A percentile compares a stretch with the other conserved stretches of the same genome.
Evolutionary conservation across 2,888 invertebrate species (phyloP).

Genomic region (Petrolisthes manimaculis): DNA sequence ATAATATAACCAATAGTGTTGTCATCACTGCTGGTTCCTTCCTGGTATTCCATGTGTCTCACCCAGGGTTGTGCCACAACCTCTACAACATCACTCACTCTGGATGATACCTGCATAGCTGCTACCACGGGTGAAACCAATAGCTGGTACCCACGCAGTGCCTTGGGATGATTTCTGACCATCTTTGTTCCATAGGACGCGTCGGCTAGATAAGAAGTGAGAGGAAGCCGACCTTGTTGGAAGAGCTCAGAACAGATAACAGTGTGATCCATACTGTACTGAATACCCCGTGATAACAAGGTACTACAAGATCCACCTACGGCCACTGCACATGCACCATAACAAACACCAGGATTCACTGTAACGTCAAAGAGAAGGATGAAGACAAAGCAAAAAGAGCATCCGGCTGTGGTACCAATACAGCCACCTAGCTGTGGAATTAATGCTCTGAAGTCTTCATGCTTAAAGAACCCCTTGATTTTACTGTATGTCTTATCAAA

Average conservation of each 20-base stretch:
- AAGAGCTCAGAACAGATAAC: conserved; percentile 68
- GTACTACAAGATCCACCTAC: conserved; percentile 55
- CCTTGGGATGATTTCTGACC: conserved; percentile 62
- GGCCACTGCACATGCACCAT: conserved; percentile 58
- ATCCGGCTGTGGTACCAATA: conserved; percentile 51
- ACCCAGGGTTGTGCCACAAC: conserved; percentile 67
- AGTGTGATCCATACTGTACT: conserved; percentile 62
- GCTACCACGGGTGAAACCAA: conserved; percentile 67
- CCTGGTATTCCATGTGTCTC: conserved; percentile 67
- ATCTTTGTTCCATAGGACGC: conserved; percentile 67
- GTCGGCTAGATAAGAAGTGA: conserved; percentile 67
- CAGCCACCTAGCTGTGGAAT: conserved; percentile 56
- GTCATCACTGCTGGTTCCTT: conserved; percentile 66
- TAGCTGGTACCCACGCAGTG: conserved; percentile 67
- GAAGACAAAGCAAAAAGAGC: conserved; percentile 49
- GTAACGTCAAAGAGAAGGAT: conserved; percentile 28
- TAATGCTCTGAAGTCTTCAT: conserved; percentile 46
- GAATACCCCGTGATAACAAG: conserved; percentile 44
- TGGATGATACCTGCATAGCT: conserved; percentile 66
- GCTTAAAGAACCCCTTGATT: conserved; percentile 8
- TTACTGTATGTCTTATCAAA: neutral
- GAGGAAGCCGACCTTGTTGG: conserved; percentile 66
- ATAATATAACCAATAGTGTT: conserved; percentile 64
- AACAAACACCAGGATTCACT: conserved; percentile 58
- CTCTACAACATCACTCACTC: conserved; percentile 66